Conservation (phyloP, 2,113 vertebrate genomes). For the Ailurus styani region DNA sequence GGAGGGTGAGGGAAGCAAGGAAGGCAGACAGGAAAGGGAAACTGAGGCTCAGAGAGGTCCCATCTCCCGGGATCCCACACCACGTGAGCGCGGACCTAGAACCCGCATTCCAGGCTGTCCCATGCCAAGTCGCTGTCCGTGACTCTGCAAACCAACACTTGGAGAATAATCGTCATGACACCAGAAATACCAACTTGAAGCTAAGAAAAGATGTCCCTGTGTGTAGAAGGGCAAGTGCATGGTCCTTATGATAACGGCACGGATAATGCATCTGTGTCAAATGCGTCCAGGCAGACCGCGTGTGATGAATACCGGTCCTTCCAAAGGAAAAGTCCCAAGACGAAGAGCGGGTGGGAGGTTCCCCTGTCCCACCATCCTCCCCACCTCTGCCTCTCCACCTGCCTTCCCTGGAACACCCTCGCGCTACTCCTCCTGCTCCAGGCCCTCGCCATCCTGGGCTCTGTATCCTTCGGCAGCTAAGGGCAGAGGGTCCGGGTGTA, state of each 20-base stretch:
- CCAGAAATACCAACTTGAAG: background rate
- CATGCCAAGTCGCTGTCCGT: background rate
- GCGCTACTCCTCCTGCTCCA: accelerated
- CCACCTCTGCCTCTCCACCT: background rate
- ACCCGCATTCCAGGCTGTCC: too few species aligned
- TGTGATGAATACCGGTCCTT: background rate
- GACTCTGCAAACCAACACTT: background rate
- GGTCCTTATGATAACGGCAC: background rate
- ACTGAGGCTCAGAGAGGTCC: background rate
- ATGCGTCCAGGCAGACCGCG: background rate
- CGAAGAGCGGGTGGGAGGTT: background rate
- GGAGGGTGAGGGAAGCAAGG: background rate
- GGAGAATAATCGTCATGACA: background rate
- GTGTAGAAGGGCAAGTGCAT: background rate
- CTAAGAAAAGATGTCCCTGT: background rate
- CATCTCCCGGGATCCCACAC: background rate
- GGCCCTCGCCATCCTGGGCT: background rate
- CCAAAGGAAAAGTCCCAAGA: background rate
- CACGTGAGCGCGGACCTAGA: background rate
- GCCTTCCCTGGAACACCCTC: accelerated
- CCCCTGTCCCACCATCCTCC: background rate
- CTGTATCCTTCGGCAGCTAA: background rate
- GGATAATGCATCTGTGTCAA: background rate
- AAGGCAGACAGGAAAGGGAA: background rate
- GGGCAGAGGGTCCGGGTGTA: accelerated